Evolutionary conservation across 2,888 invertebrate species (phyloP).

Genomic region (Zelleria hepariella): DNA sequence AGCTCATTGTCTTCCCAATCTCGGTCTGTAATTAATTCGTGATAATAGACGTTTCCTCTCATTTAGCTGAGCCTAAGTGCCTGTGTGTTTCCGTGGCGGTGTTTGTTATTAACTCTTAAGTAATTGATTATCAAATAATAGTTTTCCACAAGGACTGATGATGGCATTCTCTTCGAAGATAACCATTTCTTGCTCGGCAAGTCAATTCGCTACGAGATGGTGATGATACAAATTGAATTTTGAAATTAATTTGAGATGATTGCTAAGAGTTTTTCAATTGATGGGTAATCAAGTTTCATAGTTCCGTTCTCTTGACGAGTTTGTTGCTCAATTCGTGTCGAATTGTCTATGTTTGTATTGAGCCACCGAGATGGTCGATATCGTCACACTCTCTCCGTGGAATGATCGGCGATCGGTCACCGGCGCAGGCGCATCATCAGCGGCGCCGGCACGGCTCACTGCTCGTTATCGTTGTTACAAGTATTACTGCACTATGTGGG

Average conservation of each 20-base stretch:
- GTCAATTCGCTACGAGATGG: background rate
- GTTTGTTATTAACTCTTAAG: background rate
- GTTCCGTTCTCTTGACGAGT: background rate
- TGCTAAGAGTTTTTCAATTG: background rate
- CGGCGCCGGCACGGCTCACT: background rate
- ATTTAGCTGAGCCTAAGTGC: background rate
- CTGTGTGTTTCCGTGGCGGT: background rate
- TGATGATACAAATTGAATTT: background rate
- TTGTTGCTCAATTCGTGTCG: background rate
- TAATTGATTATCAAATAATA: background rate
- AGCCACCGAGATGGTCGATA: background rate
- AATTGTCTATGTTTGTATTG: background rate
- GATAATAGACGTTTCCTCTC: slow-evolving; percentile 15
- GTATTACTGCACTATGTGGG: background rate
- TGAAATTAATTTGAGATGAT: background rate
- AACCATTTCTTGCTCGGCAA: background rate
- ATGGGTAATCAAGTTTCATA: background rate
- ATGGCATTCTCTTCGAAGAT: background rate
- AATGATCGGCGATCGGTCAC: background rate
- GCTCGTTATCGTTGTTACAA: background rate
- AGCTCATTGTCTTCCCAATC: slow-evolving; percentile 25
- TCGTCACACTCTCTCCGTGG: slow-evolving; percentile 1
- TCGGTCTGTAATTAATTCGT: slow-evolving; percentile 18
- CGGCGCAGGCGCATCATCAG: background rate
- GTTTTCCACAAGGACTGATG: background rate